A percentile compares a stretch with the other conserved stretches of the same genome.
Conservation (phyloP, 2,888 invertebrate species). For the Dioctria linearis region DNA sequence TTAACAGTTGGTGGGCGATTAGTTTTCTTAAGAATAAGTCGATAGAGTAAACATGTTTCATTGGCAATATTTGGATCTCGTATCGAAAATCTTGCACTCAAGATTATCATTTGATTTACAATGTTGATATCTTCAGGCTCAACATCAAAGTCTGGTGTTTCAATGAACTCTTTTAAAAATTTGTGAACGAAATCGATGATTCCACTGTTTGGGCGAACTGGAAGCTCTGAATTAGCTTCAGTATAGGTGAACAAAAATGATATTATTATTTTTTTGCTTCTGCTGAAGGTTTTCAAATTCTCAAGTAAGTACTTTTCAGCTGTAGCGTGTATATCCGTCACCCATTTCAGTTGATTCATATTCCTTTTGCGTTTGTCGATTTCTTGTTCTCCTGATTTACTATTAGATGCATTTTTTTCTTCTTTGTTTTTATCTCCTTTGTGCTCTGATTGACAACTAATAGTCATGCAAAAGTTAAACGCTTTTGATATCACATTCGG, state of each 20-base stretch:
- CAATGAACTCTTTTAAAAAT: conserved; percentile 65
- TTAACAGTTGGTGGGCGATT: conserved; percentile 69
- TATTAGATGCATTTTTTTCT: not conserved
- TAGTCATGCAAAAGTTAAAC: conserved; percentile 65
- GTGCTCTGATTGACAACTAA: conserved; percentile 64
- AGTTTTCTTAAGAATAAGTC: conserved; percentile 62
- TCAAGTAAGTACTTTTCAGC: conserved; percentile 62
- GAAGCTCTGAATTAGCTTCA: conserved; percentile 66
- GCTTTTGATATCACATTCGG: conserved; percentile 67
- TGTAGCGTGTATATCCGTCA: conserved; percentile 63
- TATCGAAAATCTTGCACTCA: conserved; percentile 66
- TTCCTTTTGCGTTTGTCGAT: not conserved
- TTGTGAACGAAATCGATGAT: conserved; percentile 65
- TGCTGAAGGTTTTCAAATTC: conserved; percentile 64
- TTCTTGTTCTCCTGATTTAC: not conserved
- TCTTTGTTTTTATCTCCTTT: conserved; percentile 49
- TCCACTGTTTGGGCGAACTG: conserved; percentile 61
- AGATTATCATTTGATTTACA: conserved; percentile 68
- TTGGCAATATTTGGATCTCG: conserved; percentile 64
- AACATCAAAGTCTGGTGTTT: conserved; percentile 62
- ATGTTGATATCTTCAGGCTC: conserved; percentile 66
- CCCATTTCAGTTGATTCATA: conserved; percentile 62
- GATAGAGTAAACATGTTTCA: conserved; percentile 62
- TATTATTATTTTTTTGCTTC: conserved; percentile 64
- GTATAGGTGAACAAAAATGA: conserved; percentile 67